phyloP scores from a whole-genome alignment of 2,797 vertebrate species.

The Anguilla anguilla region DNA sequence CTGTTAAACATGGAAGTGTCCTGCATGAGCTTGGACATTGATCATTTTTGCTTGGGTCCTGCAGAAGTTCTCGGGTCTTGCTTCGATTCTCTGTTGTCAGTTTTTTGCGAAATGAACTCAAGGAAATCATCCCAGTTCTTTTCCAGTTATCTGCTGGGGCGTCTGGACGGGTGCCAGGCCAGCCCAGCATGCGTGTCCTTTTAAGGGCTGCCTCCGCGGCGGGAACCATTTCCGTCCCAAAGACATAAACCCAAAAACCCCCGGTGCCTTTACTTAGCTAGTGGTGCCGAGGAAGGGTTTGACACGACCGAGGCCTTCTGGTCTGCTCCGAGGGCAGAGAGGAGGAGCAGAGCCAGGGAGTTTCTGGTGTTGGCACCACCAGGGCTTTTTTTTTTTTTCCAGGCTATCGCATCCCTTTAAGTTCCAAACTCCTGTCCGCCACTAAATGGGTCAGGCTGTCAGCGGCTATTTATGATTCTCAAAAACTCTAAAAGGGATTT shows the following conservation, averaged over 20 bases:
- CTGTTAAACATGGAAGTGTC: neutral
- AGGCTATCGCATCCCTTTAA: neutral
- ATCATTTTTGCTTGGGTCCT: neutral
- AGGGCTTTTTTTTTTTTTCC: neutral
- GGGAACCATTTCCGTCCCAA: neutral
- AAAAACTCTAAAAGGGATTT: neutral
- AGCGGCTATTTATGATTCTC: neutral
- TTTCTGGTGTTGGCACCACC: neutral
- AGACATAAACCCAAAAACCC: neutral
- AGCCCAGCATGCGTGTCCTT: slow-evolving; percentile 13
- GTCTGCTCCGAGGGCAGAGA: neutral
- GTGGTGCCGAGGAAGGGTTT: neutral
- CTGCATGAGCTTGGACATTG: neutral
- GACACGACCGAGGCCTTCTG: neutral
- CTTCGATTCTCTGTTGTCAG: neutral
- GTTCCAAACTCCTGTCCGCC: neutral
- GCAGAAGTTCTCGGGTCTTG: neutral
- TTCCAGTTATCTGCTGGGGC: slow-evolving; percentile 8
- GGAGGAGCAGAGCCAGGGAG: neutral
- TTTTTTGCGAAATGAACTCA: neutral
- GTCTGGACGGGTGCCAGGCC: slow-evolving; percentile 11
- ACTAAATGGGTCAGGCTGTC: neutral
- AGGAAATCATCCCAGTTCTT: neutral
- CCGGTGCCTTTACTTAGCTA: neutral
- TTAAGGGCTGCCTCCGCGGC: neutral